Evolutionary conservation across 2,888 invertebrate species (phyloP).

Genomic region (Hetaerina titia): DNA sequence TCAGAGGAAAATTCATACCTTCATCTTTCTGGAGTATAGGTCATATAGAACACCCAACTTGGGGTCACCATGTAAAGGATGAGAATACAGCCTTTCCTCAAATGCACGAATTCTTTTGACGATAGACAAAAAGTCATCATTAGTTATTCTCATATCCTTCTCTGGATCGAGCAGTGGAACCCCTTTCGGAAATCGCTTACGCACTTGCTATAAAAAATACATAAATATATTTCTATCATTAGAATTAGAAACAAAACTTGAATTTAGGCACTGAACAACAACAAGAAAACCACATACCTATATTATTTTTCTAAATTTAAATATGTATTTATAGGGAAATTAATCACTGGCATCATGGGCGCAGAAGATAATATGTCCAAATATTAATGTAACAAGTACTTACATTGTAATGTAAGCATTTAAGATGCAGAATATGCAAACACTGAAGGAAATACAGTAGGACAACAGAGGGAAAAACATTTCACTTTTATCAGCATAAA

Average conservation of each 20-base stretch:
- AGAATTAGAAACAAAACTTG: background rate
- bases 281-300: background rate
- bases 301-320: background rate
- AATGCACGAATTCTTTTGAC: conserved; percentile 90
- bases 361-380: too few relatives aligned
- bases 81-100: conserved; percentile 89
- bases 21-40: conserved; percentile 87
- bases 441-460: too few relatives aligned
- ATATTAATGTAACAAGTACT: too few relatives aligned
- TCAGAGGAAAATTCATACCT: conserved; percentile 74
- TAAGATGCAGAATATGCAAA: too few relatives aligned
- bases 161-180: conserved; percentile 95
- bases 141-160: conserved; percentile 97
- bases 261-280: background rate
- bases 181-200: conserved; percentile 92
- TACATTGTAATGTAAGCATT: too few relatives aligned
- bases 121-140: conserved; percentile 87
- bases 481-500: background rate
- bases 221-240: background rate
- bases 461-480: too few relatives aligned
- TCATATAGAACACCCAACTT: conserved; percentile 86
- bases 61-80: conserved; percentile 89
- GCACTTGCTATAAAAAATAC: conserved; percentile 82
- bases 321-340: too few relatives aligned
- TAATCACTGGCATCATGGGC: too few relatives aligned